These are phyloP conservation scores for Carapus acus DNA, from an alignment of 2,797 vertebrate species.

Conservation along the genomic window DNA sequence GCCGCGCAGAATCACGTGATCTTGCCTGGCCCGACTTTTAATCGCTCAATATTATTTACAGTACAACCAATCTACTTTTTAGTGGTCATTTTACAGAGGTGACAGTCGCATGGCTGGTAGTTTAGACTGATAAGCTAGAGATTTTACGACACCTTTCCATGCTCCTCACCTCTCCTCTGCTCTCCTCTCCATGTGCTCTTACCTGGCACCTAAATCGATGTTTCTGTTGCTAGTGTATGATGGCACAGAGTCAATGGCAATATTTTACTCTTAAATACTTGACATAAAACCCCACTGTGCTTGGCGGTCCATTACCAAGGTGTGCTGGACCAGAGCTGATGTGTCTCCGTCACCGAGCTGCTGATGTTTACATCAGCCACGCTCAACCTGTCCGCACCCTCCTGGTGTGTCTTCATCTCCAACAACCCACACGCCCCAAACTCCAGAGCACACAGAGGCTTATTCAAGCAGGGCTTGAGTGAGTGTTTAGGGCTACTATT, in stretches of 20 bases:
- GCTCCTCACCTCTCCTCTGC: neutral
- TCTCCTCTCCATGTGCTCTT: conserved; percentile 13
- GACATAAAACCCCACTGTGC: conserved; percentile 39
- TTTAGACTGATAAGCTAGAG: neutral
- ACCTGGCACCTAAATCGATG: conserved; percentile 42
- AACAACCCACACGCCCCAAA: conserved; percentile 19
- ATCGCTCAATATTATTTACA: no score
- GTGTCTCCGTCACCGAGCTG: conserved; percentile 27
- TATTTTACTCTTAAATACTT: conserved; percentile 35
- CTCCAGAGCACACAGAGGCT: conserved; percentile 39
- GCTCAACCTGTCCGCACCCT: conserved; percentile 25
- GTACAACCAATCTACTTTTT: no score
- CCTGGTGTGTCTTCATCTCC: conserved; percentile 24
- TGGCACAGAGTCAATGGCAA: conserved; percentile 38
- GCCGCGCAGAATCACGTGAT: no score
- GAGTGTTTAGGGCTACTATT: conserved; percentile 28
- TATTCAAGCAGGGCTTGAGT: conserved; percentile 40
- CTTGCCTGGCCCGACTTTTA: no score
- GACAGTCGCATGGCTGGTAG: no score
- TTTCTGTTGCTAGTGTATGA: conserved; percentile 9
- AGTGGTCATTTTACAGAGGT: no score
- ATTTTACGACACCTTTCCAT: no score
- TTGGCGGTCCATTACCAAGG: conserved; percentile 18
- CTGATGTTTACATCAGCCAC: conserved; percentile 32
- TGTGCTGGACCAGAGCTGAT: conserved; percentile 23